Conservation (phyloP, 1,140 invertebrate species). For the Lepidurus packardi region DNA sequence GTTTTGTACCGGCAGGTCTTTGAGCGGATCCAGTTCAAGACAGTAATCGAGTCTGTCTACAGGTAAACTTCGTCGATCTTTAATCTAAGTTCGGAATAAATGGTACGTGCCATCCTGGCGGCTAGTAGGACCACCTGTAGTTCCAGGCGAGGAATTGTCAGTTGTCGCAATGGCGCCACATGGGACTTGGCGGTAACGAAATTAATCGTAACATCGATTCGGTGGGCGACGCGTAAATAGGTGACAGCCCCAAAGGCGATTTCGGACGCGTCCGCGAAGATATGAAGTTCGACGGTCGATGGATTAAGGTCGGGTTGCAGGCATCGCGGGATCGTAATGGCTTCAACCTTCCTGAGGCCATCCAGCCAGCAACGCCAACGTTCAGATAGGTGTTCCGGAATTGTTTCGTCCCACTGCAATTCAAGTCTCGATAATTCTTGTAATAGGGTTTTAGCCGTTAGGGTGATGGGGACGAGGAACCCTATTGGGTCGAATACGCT, state of each 20-base stretch:
- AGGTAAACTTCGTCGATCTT: slow-evolving; percentile 28
- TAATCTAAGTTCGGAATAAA: slow-evolving; percentile 29
- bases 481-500: slow-evolving; percentile 47
- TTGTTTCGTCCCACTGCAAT: slow-evolving; percentile 45
- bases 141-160: slow-evolving; percentile 39
- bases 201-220: background rate
- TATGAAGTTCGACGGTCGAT: slow-evolving; percentile 24
- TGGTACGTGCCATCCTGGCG: slow-evolving; percentile 37
- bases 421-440: slow-evolving; percentile 45
- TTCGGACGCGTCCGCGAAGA: slow-evolving; percentile 24
- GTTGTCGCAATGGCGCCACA: slow-evolving; percentile 38
- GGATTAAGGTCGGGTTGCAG: slow-evolving; percentile 21
- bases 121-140: slow-evolving; percentile 43
- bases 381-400: background rate
- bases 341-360: background rate
- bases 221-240: background rate
- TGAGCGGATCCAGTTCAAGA: slow-evolving; percentile 31
- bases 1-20: background rate
- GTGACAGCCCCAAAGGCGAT: slow-evolving; percentile 15
- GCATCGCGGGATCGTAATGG: slow-evolving; percentile 29
- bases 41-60: slow-evolving; percentile 37
- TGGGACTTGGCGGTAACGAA: slow-evolving; percentile 39
- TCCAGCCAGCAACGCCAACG: slow-evolving; percentile 28
- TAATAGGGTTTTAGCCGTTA: slow-evolving; percentile 45
- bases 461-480: slow-evolving; percentile 42